Base-by-base conservation (phyloP, 2,888 invertebrate genomes). In the Drosophila helvetica region DNA sequence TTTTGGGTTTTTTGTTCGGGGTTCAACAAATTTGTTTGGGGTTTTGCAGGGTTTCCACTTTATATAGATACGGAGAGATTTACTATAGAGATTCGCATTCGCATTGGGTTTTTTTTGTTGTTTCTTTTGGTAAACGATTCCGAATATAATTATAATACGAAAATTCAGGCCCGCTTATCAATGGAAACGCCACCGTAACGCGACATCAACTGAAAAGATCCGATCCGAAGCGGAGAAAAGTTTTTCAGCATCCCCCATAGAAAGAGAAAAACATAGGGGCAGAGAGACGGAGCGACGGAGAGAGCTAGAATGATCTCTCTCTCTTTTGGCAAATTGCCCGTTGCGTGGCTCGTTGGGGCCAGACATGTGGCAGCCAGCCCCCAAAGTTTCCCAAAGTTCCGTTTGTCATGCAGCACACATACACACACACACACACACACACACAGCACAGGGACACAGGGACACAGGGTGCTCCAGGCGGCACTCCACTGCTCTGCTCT, bases 201-300 rank as follows among this genome's bases (percentile, higher is more conserved):
- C 77, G 86, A 81, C 74, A 77, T 75, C 77, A 85, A 85, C 89
- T 89, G 73, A 89, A 79, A 69, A 59, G 74, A 78, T 76, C 62
- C 25, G 74, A 78, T 76, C 62, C 30, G 65, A 48, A 72, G 65
- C 70, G 69, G 57, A 65, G 72, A 79, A 75, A 57, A 65, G 58
- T 60, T 58, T 27, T 60, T 74, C 62, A 63, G 61, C 70, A 75
- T 63, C 61, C 47, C 57, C 47, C 57, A 47, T 22, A 47, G 30
- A 27, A 51, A 51, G 50, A 18, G 55, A 46, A 33, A 59, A 43
- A 53, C n/a, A 25, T 10, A 56, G 55, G 61, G 56, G 60, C 54
- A 62, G 45, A 60, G 57, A 72, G 53, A 73, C 1, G 8, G 66
- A 52, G 61, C 59, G 63, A 42, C 25, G 22, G 55, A 50, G 42